These are phyloP conservation scores for Ceratitis capitata DNA, from an alignment of 1,140 invertebrate species.

Conservation along the genomic window DNA sequence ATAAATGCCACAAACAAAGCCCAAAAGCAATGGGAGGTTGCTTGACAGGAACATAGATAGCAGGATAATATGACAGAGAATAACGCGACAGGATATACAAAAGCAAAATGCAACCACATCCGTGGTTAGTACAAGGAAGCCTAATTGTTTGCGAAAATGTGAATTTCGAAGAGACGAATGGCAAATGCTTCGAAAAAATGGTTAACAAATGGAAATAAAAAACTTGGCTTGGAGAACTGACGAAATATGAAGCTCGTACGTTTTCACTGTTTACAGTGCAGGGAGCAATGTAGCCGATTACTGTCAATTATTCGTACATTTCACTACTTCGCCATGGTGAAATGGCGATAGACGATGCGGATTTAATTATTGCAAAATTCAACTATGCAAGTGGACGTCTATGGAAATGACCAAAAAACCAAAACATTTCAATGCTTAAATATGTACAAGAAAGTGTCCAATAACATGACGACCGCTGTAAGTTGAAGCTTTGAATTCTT, in stretches of 20 bases:
- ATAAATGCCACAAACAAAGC: constrained; percentile 13
- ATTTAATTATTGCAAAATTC: background rate
- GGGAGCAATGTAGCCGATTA: too few species aligned
- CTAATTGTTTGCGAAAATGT: background rate
- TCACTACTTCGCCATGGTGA: background rate
- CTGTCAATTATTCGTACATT: constrained; percentile 29
- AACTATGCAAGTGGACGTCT: background rate
- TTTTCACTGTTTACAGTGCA: too few species aligned
- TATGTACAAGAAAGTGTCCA: background rate
- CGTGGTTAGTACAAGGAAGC: background rate
- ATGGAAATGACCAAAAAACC: background rate
- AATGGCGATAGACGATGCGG: background rate
- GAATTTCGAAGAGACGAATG: background rate
- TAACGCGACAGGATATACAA: constrained; percentile 1
- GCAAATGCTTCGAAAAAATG: background rate
- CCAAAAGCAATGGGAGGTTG: background rate
- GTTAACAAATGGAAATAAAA: too few species aligned
- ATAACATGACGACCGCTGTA: background rate
- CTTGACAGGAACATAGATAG: background rate
- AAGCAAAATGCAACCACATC: constrained; percentile 18
- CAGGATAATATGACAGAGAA: background rate
- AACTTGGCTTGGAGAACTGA: too few species aligned
- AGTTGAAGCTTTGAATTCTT: background rate
- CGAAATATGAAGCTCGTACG: too few species aligned
- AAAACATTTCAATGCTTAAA: background rate